Evolutionary conservation across 1,140 invertebrate species (phyloP), one percentile per base, ranked within the genome.

Genomic region (Drosophila watanabei): DNA sequence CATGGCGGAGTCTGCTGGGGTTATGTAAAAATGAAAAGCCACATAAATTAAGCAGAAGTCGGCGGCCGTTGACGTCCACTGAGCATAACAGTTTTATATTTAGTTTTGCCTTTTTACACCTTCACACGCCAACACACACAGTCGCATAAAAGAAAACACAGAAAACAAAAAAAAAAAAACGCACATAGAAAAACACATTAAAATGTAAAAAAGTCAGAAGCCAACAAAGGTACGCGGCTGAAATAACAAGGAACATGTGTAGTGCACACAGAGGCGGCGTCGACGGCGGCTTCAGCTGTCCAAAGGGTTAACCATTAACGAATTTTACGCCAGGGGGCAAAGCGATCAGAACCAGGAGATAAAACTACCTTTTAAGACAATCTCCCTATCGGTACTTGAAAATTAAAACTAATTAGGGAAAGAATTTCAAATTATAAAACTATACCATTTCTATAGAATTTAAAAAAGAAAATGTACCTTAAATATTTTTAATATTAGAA

Each of bases 61-160:
- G 41, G 68, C 77, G 80, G 58, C 52, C 75, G 71, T 90, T 82
- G 79, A 77, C 70, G 85, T 86, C 82, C 82, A 86, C 87, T 73
- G 79, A 90, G 82, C 86, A 90, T 90, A 90, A 90, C 86, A 80
- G 87, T 90, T 90, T 90, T 90, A 84, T 80, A 82, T 70, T 70
- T 82, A 78, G 75, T 82, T 66, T 79, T 86, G 70, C 71, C 79
- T 90, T 89, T 87, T 89, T 89, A 82, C 86, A 89, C 86, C 86
- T 86, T 89, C 79, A 85, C 80, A 88, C 80, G 60, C 41, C 66
- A 56, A 80, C 64, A 72, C 61, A 82, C 82, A 87, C 46, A 56
- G 52, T 14, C 52, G 20, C 18, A 69, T 7, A 60, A 37, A 24
- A 18, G 1, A 7, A 70, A 24, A 58, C 30, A 46, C 24, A 71